Conservation (phyloP, 2,888 invertebrate genomes). For the Pachydiplax longipennis region DNA sequence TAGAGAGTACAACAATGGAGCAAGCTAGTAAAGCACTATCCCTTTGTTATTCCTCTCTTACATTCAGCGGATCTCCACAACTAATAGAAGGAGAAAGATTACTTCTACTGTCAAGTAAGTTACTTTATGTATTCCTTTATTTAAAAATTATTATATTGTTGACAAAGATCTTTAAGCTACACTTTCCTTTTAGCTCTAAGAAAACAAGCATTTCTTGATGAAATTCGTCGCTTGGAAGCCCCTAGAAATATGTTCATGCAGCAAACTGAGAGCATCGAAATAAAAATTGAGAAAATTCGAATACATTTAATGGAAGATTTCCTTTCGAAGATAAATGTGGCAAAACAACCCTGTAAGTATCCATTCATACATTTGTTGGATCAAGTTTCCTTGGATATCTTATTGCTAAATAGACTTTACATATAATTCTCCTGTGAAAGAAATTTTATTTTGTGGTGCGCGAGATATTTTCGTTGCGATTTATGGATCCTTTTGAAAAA, state of each 20-base stretch:
- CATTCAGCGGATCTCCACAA: not conserved
- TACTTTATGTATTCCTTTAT: not conserved
- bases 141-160: not conserved
- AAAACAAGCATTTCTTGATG: constrained; percentile 7
- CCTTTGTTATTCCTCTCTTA: not conserved
- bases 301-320: not conserved
- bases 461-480: too few species aligned
- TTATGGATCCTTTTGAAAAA: too few species aligned
- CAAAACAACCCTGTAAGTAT: not conserved
- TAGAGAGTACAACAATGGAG: not conserved
- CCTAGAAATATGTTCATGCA: not conserved
- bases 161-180: not conserved
- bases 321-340: not conserved
- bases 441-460: too few species aligned
- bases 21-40: constrained; percentile 25
- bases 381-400: too few species aligned
- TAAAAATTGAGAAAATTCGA: not conserved
- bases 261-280: not conserved
- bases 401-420: too few species aligned
- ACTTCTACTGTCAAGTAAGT: constrained; percentile 13
- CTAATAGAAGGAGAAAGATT: constrained; percentile 20
- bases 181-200: not conserved
- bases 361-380: not conserved
- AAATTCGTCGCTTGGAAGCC: not conserved
- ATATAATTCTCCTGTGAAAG: too few species aligned